These are phyloP conservation scores for Acanthurus tractus DNA, from an alignment of 2,797 vertebrate species.

Conservation along the genomic window DNA sequence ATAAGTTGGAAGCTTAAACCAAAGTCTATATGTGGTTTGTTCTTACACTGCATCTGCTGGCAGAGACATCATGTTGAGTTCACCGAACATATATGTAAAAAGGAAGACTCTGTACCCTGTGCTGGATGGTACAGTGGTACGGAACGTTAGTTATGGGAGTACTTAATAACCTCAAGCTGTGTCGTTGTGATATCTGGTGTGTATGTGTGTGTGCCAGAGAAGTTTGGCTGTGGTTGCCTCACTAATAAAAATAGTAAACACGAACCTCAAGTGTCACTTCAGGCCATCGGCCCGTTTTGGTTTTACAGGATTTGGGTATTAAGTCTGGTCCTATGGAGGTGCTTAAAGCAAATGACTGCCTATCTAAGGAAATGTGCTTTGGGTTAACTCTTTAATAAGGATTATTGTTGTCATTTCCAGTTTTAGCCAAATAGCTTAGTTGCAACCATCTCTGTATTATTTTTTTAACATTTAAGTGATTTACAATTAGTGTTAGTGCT, in stretches of 20 bases:
- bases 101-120: slow-evolving; percentile 6
- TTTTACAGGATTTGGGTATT: neutral
- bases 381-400: neutral
- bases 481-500: no score
- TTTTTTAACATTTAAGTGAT: no score
- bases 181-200: slow-evolving; percentile 1
- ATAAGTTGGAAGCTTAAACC: neutral
- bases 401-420: no score
- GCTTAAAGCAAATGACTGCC: neutral
- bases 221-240: slow-evolving; percentile 29
- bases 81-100: neutral
- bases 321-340: neutral
- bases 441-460: no score
- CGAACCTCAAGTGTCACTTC: neutral
- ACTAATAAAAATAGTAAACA: slow-evolving; percentile 34
- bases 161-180: slow-evolving; percentile 1
- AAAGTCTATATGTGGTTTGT: no score
- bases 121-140: neutral
- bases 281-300: neutral
- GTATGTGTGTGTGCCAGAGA: slow-evolving; percentile 17
- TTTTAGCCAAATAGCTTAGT: no score
- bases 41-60: neutral
- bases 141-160: neutral
- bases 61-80: neutral
- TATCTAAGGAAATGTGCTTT: neutral